Percentiles rank a stretch among this genome's conserved stretches.
Evolutionary conservation across 1,140 invertebrate species (phyloP).

Genomic region (Yoshiicerus persimilis): DNA sequence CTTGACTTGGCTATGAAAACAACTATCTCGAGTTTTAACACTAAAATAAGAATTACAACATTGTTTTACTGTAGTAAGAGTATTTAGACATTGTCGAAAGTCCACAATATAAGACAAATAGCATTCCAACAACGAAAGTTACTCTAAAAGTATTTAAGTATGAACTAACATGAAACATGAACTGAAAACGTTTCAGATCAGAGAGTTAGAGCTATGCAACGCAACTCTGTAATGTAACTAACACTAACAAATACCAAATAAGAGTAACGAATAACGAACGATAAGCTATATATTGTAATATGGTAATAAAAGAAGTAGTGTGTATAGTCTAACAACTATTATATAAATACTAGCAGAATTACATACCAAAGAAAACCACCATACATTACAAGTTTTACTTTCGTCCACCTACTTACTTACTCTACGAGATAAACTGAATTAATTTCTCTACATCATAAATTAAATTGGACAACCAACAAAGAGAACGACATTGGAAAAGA

Average conservation of each 20-base stretch:
- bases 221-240: neutral
- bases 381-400: neutral
- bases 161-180: neutral
- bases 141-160: neutral
- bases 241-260: neutral
- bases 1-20: neutral
- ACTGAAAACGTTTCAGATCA: too few species aligned
- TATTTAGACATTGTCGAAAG: neutral
- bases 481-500: neutral
- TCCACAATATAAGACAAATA: neutral
- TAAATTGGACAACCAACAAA: neutral
- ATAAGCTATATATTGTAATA: neutral
- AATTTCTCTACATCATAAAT: slow-evolving; percentile 16
- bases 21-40: neutral
- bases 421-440: slow-evolving; percentile 8
- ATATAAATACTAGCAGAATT: neutral
- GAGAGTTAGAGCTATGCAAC: neutral
- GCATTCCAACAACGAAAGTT: neutral
- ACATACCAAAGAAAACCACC: neutral
- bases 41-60: neutral
- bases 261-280: neutral
- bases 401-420: neutral
- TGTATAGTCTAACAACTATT: too few species aligned
- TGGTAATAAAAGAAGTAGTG: neutral
- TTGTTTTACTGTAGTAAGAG: neutral